These are phyloP conservation scores for Nannobrachium achirus DNA, from an alignment of 2,113 vertebrate species.

Conservation along the genomic window DNA sequence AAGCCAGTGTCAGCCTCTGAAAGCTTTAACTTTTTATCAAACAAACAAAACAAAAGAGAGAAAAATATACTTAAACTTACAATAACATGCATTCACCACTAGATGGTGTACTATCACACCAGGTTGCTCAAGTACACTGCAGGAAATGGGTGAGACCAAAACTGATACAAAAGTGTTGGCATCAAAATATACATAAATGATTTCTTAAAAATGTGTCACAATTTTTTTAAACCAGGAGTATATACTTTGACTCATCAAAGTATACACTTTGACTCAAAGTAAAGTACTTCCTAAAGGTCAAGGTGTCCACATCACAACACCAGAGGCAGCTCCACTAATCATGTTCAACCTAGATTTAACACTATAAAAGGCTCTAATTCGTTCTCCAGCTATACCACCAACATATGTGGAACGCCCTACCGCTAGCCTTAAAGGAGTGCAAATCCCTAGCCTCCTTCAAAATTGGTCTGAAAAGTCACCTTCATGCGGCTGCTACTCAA, in stretches of 20 bases:
- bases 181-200: too few relatives aligned
- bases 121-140: not conserved
- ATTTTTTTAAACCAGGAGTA: slow-evolving; percentile 30
- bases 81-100: slow-evolving; percentile 36
- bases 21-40: not conserved
- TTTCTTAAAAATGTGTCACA: slow-evolving; percentile 37
- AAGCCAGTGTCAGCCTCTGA: too few relatives aligned
- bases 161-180: slow-evolving; percentile 2
- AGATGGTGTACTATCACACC: slow-evolving; percentile 34
- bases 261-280: slow-evolving; percentile 36
- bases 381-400: too few relatives aligned
- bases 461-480: too few relatives aligned
- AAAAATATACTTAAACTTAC: not conserved
- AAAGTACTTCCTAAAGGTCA: too few relatives aligned
- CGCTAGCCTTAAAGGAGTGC: slow-evolving; percentile 58
- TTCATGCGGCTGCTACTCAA: too few relatives aligned
- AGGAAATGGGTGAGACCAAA: not conserved
- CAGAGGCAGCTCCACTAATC: too few relatives aligned
- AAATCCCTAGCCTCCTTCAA: slow-evolving; percentile 63
- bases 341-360: too few relatives aligned
- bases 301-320: too few relatives aligned
- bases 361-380: too few relatives aligned
- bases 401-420: slow-evolving; percentile 14
- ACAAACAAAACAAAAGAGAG: not conserved
- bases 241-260: slow-evolving; percentile 36